Evolutionary conservation across 2,113 vertebrate genomes (phyloP).

Genomic region (Caranx ignobilis): DNA sequence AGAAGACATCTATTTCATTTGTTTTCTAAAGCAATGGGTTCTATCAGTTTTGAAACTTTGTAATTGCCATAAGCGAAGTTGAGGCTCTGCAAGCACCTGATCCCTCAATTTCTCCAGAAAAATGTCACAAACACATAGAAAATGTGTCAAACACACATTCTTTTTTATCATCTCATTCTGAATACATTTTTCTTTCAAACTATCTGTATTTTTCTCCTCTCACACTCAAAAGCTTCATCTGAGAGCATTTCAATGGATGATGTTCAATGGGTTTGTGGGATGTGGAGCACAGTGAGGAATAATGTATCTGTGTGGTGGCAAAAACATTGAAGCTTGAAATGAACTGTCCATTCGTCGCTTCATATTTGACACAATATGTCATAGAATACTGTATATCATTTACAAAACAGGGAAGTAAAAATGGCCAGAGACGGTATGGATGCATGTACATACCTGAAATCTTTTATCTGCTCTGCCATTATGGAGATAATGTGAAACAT

Average conservation of each 20-base stretch:
- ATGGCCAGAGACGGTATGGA: background rate
- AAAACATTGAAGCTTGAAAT: background rate
- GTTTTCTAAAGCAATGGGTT: too few relatives aligned
- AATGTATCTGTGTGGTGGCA: background rate
- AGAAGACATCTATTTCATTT: background rate
- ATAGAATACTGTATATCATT: background rate
- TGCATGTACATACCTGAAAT: background rate
- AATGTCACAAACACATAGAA: too few relatives aligned
- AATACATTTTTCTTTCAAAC: background rate
- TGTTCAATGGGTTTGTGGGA: background rate
- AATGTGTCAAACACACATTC: constrained; percentile 12
- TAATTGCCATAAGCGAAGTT: background rate
- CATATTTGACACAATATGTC: background rate
- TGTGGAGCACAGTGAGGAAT: background rate
- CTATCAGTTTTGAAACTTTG: background rate
- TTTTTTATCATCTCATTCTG: background rate
- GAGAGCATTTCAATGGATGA: background rate
- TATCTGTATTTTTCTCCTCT: background rate
- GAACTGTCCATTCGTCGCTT: background rate
- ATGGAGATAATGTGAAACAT: background rate
- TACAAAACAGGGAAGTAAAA: background rate
- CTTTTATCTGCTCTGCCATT: background rate
- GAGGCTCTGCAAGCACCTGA: background rate
- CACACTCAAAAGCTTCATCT: background rate
- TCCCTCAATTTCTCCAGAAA: background rate